Percentiles rank a stretch among this genome's conserved stretches.
phyloP scores from a whole-genome alignment of 2,113 vertebrate genomes.

The Heteronetta atricapilla region DNA sequence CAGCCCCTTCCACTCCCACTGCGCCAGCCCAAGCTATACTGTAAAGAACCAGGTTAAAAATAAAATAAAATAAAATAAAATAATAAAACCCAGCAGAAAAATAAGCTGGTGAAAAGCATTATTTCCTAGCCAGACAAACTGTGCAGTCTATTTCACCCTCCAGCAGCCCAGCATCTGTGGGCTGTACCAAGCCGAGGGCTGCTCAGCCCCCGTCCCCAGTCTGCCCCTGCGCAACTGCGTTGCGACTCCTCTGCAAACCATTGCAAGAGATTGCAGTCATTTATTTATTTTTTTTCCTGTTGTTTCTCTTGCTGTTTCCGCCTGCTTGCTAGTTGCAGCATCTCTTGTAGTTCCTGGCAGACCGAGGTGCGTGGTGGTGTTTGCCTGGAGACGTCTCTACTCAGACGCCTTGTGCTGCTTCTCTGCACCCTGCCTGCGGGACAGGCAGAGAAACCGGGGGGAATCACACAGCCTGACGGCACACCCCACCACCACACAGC shows the following conservation, averaged over 20 bases:
- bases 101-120: neutral
- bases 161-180: neutral
- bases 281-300: neutral
- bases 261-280: neutral
- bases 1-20: neutral
- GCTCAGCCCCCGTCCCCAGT: neutral
- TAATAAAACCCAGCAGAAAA: neutral
- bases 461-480: neutral
- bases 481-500: rapidly evolving
- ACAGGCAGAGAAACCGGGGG: rapidly evolving
- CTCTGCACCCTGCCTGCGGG: neutral
- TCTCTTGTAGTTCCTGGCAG: neutral
- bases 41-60: neutral
- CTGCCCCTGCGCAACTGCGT: neutral
- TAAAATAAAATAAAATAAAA: neutral
- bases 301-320: neutral
- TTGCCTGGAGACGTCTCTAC: neutral
- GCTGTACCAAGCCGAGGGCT: neutral
- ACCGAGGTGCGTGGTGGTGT: neutral
- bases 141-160: neutral
- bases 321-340: rapidly evolving
- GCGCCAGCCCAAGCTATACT: rapidly evolving
- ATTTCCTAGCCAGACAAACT: neutral
- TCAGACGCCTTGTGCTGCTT: neutral
- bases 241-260: neutral